Evolutionary conservation across 1,140 invertebrate species (phyloP), one percentile per base, ranked within the genome.

Genomic region (Bradysia coprophila): DNA sequence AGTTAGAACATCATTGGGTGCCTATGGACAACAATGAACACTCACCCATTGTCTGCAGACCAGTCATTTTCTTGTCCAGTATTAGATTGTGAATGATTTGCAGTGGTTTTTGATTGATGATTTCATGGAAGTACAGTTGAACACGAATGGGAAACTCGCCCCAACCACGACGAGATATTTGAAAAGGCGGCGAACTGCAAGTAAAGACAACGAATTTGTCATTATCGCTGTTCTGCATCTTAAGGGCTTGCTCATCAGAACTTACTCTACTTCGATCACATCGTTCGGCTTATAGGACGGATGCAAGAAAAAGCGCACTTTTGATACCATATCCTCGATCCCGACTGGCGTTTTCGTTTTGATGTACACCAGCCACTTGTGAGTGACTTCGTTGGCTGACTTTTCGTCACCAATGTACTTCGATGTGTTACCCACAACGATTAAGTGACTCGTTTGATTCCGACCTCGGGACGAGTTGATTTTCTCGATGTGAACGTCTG

Each of bases 361-460:
- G 1, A 91, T 74, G 63, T 91, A 92, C 38, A 91, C 71, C 61
- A 88, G 77, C 88, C 88, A 92, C 53, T 88, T 89, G 57, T 92
- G 85, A 38, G 77, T 87, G n/a, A 81, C 71, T 23, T 67, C 68
- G 49, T 81, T 73, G 19, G 74, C 68, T 8, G 72, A 54, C 36
- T 72, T 73, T 34, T 77, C 72, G 0, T 69, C 63, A 2, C 76
- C 75, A 24, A 85, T 76, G 67, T 75, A 89, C 59, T 84, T 86
- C 0, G 86, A 90, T 15, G 87, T 78, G 64, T 92, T 91, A 0
- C 88, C 87, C 54, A 85, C 64, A 37, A 82, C 64, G 41, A 85
- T 54, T 38, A 50, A 21, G 10, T 54, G 56, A 24, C 54, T 59
- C 21, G 48, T 48, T 31, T 57, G 57, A 42, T 59, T 59, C 23